Evolutionary conservation across 2,888 invertebrate species (phyloP).

Genomic region (Cantharis nigra): DNA sequence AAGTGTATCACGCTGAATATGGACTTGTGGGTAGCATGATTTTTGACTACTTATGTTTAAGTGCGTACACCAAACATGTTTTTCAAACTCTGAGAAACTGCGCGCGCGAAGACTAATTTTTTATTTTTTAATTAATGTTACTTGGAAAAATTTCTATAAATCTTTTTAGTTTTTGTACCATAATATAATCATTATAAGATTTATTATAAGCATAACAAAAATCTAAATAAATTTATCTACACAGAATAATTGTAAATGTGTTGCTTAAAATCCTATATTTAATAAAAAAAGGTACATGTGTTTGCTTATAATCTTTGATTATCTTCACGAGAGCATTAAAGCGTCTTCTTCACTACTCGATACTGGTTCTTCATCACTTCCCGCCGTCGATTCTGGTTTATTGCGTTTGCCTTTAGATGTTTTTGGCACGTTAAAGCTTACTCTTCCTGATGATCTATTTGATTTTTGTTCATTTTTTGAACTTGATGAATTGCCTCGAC

Average conservation of each 20-base stretch:
- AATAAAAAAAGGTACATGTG: background rate
- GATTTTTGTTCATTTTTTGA: background rate
- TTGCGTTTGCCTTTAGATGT: background rate
- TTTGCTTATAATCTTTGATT: background rate
- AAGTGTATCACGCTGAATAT: background rate
- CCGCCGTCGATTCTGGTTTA: slow-evolving; percentile 9
- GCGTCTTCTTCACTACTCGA: slow-evolving; percentile 36
- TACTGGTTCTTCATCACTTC: slow-evolving; percentile 36
- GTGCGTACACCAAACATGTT: background rate
- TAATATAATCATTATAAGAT: slow-evolving; percentile 24
- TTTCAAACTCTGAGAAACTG: background rate
- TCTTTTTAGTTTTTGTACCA: slow-evolving; percentile 36
- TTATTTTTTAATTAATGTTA: background rate
- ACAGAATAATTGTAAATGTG: background rate
- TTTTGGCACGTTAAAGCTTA: background rate
- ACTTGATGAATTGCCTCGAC: background rate
- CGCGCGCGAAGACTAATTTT: background rate
- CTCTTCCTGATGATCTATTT: background rate
- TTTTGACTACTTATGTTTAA: slow-evolving; percentile 2
- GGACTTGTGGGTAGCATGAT: background rate
- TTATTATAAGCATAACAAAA: slow-evolving; percentile 34
- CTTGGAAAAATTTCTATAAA: slow-evolving; percentile 16
- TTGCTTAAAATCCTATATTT: slow-evolving; percentile 3
- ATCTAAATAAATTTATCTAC: slow-evolving; percentile 28
- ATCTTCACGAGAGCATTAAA: slow-evolving; percentile 31